phyloP scores from a whole-genome alignment of 2,113 vertebrate genomes.

The Parotia lawesii region DNA sequence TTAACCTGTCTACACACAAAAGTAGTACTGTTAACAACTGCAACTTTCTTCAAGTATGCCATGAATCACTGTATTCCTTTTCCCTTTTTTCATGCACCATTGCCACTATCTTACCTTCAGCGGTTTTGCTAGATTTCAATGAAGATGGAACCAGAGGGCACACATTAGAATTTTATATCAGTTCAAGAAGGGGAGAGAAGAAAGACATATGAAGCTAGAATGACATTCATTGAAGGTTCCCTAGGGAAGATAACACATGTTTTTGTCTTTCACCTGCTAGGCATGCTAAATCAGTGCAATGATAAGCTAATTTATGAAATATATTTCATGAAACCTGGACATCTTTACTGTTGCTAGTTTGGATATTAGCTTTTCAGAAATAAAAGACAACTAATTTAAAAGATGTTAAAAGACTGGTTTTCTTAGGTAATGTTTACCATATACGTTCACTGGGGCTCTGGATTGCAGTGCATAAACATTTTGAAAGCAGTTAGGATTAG shows the following conservation, averaged over 20 bases:
- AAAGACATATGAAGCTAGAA: slow-evolving; percentile 85
- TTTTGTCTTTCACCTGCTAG: slow-evolving; percentile 88
- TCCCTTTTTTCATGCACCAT: slow-evolving; percentile 82
- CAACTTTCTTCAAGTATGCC: slow-evolving; percentile 77
- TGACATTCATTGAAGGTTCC: slow-evolving; percentile 86
- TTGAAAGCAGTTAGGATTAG: not conserved
- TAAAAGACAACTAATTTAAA: slow-evolving; percentile 65
- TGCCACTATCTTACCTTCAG: slow-evolving; percentile 85
- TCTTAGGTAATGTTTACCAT: slow-evolving; percentile 24
- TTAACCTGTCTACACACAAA: slow-evolving; percentile 76
- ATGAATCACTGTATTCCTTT: slow-evolving; percentile 75
- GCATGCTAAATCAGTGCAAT: slow-evolving; percentile 87
- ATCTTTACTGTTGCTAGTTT: slow-evolving; percentile 82
- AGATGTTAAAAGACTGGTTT: slow-evolving; percentile 37
- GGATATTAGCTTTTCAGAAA: slow-evolving; percentile 76
- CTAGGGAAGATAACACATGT: slow-evolving; percentile 87
- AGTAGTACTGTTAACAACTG: slow-evolving; percentile 76
- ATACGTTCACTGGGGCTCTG: not conserved
- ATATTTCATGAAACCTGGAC: slow-evolving; percentile 84
- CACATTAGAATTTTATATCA: slow-evolving; percentile 86
- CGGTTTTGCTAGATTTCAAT: slow-evolving; percentile 82
- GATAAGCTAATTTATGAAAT: slow-evolving; percentile 87
- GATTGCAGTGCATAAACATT: slow-evolving; percentile 28
- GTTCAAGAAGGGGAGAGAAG: slow-evolving; percentile 79
- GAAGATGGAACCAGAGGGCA: slow-evolving; percentile 82